phyloP scores from a whole-genome alignment of 2,113 vertebrate species.

The Eonycteris spelaea region DNA sequence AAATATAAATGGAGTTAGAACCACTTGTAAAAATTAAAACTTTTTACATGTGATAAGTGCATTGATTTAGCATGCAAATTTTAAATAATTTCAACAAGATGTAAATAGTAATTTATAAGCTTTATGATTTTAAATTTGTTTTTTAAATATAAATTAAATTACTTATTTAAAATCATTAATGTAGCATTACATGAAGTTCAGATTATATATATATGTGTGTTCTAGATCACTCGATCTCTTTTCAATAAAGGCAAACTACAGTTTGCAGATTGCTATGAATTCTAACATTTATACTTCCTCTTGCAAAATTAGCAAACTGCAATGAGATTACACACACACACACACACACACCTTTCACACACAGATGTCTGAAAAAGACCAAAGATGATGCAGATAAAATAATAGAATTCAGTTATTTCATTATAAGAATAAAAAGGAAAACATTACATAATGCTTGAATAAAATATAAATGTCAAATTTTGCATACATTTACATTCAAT shows the following conservation, averaged over 20 bases:
- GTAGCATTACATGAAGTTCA: background rate
- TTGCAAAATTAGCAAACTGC: background rate
- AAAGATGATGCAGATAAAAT: constrained; percentile 65
- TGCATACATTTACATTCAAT: constrained; percentile 52
- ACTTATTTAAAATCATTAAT: background rate
- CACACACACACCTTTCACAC: background rate
- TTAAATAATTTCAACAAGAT: background rate
- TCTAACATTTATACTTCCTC: background rate
- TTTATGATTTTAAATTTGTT: background rate
- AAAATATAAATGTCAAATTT: constrained; percentile 65
- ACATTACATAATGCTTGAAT: constrained; percentile 58
- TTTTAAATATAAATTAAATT: background rate
- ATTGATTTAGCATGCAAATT: background rate
- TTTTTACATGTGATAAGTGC: background rate
- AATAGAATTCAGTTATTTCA: constrained; percentile 37
- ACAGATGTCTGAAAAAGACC: constrained; percentile 47
- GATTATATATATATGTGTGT: background rate
- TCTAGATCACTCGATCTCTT: background rate
- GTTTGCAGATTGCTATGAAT: background rate
- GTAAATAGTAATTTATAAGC: background rate
- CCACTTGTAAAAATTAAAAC: background rate
- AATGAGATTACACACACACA: constrained; percentile 35
- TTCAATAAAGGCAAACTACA: background rate
- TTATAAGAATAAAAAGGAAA: constrained; percentile 60
- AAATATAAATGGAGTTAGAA: background rate